Conservation (phyloP, 2,888 invertebrate genomes). For the Iphiclides podalirius region DNA sequence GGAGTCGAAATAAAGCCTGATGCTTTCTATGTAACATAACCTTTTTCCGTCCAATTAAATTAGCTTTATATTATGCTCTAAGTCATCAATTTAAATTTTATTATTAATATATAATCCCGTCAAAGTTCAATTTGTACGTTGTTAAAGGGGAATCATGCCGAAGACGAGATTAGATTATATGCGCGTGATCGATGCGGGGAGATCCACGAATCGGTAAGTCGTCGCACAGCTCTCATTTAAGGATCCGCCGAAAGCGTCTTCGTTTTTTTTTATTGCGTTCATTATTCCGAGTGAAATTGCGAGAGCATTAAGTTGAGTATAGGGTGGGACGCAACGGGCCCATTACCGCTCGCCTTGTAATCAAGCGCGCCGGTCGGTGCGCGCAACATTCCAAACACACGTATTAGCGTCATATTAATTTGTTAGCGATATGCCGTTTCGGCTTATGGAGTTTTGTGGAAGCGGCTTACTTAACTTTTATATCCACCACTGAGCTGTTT, state of each 20-base stretch:
- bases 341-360: slow-evolving; percentile 73
- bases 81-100: too few species aligned
- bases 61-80: too few species aligned
- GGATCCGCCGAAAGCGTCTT: slow-evolving; percentile 61
- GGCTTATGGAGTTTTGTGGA: slow-evolving; percentile 14
- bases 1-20: too few species aligned
- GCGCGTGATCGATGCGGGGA: slow-evolving; percentile 32
- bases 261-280: slow-evolving; percentile 71
- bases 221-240: slow-evolving; percentile 61
- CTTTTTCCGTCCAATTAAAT: too few species aligned
- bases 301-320: slow-evolving; percentile 79
- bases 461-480: too few species aligned
- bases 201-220: slow-evolving; percentile 33
- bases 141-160: too few species aligned
- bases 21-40: too few species aligned
- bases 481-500: too few species aligned
- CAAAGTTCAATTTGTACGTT: too few species aligned
- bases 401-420: slow-evolving; percentile 59
- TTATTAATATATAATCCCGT: too few species aligned
- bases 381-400: slow-evolving; percentile 44
- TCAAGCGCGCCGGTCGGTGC: slow-evolving; percentile 58
- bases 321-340: slow-evolving; percentile 70
- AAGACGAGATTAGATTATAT: slow-evolving; percentile 36
- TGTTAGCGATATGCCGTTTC: slow-evolving; percentile 53
- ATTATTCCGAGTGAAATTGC: slow-evolving; percentile 78